Base-by-base conservation (phyloP, 2,888 invertebrate species). In the Pammene fasciana region DNA sequence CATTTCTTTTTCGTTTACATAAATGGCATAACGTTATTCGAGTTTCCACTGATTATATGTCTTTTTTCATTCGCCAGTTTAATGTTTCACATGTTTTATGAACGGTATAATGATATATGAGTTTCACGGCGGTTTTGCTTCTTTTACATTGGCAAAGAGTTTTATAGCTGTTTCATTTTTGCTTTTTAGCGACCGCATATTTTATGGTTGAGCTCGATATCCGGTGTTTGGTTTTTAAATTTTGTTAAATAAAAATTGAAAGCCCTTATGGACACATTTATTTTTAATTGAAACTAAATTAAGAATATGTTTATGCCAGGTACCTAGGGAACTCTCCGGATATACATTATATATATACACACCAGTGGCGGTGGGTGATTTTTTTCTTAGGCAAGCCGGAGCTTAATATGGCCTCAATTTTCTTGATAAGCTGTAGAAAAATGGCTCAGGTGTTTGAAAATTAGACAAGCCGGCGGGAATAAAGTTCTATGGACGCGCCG, bases 191-290 rank as follows among this genome's bases (percentile, higher is more conserved):
- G 14, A 56, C 48, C 48, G 9, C 18, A 14, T 65, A 65, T 50
- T 66, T 66, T 41, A 66, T 26, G 41, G 16, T 55, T 38, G 5
- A 48, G n/a, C n/a, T 66, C 46, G n/a, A 46, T 14, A 57, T 50
- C 48, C 65, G 46, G 38, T 48, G 36, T 56, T 64, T 26, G 43
- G 8, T 34, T 41, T 41, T 56, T 10, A 56, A 65, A 38, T 55
- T 56, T 2, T 56, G 16, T 18, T 11, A 5, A 26, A 14, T 16
- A 46, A 36, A 14, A 1, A 45, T 59, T 26, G 26, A 59, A n/a
- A 9, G n/a, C 34, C 0, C 36, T 36, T 55, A 13, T 34, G 26
- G 5, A 11, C 13, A 52, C n/a, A n/a, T n/a, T n/a, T n/a, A n/a
- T n/a, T n/a, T n/a, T n/a, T n/a, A n/a, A n/a, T n/a, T n/a, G n/a